Conservation (phyloP, 2,888 invertebrate species). For the Drosophila kokeensis region DNA sequence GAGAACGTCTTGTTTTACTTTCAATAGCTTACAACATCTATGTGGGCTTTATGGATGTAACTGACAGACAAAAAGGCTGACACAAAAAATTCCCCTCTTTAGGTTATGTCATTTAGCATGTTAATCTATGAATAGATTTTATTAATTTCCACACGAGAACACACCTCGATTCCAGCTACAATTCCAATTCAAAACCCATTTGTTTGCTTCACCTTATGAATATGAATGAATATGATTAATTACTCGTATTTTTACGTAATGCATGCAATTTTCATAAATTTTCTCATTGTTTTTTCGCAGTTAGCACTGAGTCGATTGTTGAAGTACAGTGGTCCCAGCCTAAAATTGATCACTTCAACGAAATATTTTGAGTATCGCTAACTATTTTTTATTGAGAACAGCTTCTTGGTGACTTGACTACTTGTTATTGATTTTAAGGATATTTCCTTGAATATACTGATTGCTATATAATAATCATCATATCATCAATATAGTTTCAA, state of each 20-base stretch:
- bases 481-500: neutral
- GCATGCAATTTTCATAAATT: slow-evolving; percentile 1
- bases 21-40: neutral
- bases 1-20: neutral
- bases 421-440: neutral
- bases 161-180: neutral
- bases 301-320: slow-evolving; percentile 14
- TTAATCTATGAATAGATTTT: neutral
- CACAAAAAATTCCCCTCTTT: neutral
- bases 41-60: neutral
- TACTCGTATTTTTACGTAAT: slow-evolving; percentile 8
- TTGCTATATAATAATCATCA: neutral
- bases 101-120: neutral
- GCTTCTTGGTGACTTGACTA: neutral
- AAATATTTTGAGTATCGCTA: neutral
- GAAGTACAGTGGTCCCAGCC: neutral
- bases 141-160: neutral
- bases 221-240: slow-evolving; percentile 12
- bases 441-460: neutral
- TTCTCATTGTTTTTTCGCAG: neutral
- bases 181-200: neutral
- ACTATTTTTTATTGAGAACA: neutral
- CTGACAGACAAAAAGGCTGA: neutral
- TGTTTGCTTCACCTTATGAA: neutral
- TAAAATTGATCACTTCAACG: neutral